phyloP scores from a whole-genome alignment of 1,140 invertebrate species.

The Drosophila biarmipes region DNA sequence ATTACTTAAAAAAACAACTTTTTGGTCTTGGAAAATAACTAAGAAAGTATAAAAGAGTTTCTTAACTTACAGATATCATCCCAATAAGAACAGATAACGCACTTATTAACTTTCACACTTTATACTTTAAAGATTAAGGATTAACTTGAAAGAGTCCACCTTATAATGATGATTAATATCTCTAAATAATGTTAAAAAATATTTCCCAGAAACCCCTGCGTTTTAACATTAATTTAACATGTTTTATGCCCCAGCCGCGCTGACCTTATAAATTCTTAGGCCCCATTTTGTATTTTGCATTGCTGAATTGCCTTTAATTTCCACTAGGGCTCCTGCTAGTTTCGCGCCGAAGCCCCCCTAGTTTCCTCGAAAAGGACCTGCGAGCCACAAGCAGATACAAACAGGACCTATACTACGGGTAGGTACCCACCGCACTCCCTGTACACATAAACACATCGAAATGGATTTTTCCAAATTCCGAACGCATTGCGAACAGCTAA shows the following conservation, averaged over 20 bases:
- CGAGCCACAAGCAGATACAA: neutral
- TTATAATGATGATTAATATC: no score
- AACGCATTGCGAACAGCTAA: conserved; percentile 61
- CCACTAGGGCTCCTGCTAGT: conserved; percentile 8
- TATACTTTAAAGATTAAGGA: no score
- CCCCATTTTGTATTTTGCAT: neutral
- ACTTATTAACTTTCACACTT: no score
- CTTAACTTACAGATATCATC: no score
- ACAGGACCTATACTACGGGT: neutral
- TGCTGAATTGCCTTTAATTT: conserved; percentile 18
- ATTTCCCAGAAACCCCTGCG: neutral
- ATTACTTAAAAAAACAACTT: no score
- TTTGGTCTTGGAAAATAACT: no score
- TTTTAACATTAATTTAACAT: neutral
- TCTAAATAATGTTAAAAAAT: neutral
- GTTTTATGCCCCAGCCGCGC: neutral
- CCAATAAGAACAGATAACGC: no score
- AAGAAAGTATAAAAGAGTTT: no score
- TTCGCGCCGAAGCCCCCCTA: neutral
- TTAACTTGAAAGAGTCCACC: no score
- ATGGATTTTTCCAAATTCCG: conserved; percentile 41
- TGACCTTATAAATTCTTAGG: conserved; percentile 16
- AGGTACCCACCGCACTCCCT: neutral
- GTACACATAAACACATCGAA: neutral
- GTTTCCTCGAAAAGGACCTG: conserved; percentile 5